Percentiles rank a stretch among this genome's conserved stretches.
These are phyloP conservation scores for Bombus sylvicola DNA, from an alignment of 1,140 invertebrate genomes.

Conservation along the genomic window DNA sequence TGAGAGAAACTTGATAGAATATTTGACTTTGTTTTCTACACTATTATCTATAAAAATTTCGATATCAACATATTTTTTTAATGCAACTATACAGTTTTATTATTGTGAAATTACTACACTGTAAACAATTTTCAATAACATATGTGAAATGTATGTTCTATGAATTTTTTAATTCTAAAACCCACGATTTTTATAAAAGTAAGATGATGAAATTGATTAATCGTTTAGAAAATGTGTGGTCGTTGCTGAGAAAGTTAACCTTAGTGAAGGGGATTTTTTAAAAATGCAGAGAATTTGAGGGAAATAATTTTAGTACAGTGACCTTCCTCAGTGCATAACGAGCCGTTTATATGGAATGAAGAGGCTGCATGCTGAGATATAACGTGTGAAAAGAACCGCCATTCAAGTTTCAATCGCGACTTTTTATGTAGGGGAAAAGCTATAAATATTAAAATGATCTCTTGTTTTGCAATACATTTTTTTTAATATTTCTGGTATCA, in stretches of 20 bases:
- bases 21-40: too few relatives aligned
- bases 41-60: too few relatives aligned
- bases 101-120: neutral
- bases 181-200: neutral
- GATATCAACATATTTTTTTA: too few relatives aligned
- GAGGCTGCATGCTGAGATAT: neutral
- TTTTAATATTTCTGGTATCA: neutral
- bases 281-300: neutral
- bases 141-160: neutral
- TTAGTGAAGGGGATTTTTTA: neutral
- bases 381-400: neutral
- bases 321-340: neutral
- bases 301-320: neutral
- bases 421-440: neutral
- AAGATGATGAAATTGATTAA: neutral
- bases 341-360: neutral
- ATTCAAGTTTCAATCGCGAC: neutral
- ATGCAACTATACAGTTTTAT: neutral
- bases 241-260: neutral
- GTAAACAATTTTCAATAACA: neutral
- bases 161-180: neutral
- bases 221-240: neutral
- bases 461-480: neutral
- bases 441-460: neutral
- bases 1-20: too few relatives aligned